These are phyloP conservation scores for Pegoplata infirma DNA, from an alignment of 2,888 invertebrate species.

Conservation along the genomic window DNA sequence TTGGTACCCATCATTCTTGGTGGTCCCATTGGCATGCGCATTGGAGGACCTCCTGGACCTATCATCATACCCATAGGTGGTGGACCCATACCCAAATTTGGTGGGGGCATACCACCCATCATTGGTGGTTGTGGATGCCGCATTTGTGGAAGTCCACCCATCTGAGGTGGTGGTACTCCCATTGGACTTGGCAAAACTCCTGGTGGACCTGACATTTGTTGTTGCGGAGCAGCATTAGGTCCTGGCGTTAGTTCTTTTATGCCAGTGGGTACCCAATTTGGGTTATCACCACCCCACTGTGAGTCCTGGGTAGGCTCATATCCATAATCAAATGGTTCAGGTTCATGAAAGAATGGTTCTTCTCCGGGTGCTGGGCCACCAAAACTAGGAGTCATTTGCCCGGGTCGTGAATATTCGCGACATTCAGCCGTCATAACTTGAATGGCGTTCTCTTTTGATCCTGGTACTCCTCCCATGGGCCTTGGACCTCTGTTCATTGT, in stretches of 20 bases:
- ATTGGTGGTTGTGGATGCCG: conserved; percentile 65
- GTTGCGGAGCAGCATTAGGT: conserved; percentile 75
- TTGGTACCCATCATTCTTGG: conserved; percentile 67
- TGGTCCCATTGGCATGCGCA: conserved; percentile 72
- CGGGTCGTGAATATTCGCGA: conserved; percentile 87
- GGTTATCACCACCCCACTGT: conserved; percentile 83
- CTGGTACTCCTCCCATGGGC: conserved; percentile 68
- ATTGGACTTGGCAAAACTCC: conserved; percentile 73
- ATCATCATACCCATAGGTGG: conserved; percentile 70
- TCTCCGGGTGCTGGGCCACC: conserved; percentile 73
- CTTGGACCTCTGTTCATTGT: conserved; percentile 70
- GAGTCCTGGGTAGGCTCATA: conserved; percentile 87
- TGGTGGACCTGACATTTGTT: conserved; percentile 73
- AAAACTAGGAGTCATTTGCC: conserved; percentile 78
- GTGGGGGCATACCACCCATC: conserved; percentile 70
- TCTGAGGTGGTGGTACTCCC: conserved; percentile 72
- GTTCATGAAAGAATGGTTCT: conserved; percentile 78
- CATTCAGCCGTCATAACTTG: conserved; percentile 96
- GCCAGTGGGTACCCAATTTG: conserved; percentile 83
- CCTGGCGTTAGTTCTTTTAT: conserved; percentile 86
- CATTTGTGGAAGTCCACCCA: conserved; percentile 69
- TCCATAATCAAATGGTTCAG: conserved; percentile 79
- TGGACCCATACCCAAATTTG: conserved; percentile 67
- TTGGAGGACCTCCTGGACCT: conserved; percentile 66
- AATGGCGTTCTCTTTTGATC: conserved; percentile 87